Conservation (phyloP, 2,888 invertebrate species). For the Lasioglossum lativentre region DNA sequence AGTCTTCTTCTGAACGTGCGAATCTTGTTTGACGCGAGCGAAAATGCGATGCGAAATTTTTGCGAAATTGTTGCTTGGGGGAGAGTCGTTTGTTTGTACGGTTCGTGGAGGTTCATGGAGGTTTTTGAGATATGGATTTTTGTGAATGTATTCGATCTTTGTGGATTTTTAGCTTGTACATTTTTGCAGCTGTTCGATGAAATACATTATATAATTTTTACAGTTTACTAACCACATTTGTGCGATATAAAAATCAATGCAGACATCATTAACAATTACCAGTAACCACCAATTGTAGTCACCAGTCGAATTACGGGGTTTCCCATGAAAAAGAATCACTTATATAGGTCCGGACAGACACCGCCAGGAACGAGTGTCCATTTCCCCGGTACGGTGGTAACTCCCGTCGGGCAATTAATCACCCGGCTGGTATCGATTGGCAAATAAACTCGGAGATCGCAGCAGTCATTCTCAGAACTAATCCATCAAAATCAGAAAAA, state of each 20-base stretch:
- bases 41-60: not conserved
- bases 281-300: not conserved
- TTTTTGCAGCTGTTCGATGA: not conserved
- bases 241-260: not conserved
- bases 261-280: not conserved
- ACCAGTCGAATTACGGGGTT: not conserved
- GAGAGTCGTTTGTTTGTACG: not conserved
- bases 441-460: slow-evolving; percentile 52
- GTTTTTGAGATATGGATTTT: not conserved
- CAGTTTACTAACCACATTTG: not conserved
- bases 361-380: slow-evolving; percentile 34
- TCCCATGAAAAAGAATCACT: slow-evolving; percentile 3
- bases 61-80: not conserved
- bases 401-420: slow-evolving; percentile 49
- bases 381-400: not conserved
- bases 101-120: not conserved
- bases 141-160: not conserved
- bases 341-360: slow-evolving; percentile 22
- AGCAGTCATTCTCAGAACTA: slow-evolving; percentile 41
- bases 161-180: not conserved
- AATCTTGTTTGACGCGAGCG: not conserved
- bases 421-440: slow-evolving; percentile 49
- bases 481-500: slow-evolving; percentile 61
- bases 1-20: not conserved
- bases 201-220: too few species aligned